Evolutionary conservation across 1,140 invertebrate genomes (phyloP).

Genomic region (Riptortus pedestris): DNA sequence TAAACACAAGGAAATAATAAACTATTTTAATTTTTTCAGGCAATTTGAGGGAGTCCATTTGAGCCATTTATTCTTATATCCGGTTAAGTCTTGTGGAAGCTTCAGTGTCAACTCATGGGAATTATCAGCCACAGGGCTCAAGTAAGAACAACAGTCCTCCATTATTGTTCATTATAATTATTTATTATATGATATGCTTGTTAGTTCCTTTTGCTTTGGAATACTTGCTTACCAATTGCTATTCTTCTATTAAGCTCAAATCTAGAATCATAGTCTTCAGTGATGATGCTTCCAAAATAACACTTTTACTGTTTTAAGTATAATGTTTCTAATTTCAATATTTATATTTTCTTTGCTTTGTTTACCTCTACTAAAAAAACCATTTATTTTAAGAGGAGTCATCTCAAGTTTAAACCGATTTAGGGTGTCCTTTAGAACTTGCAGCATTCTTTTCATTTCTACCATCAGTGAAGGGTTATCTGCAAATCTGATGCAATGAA

Average conservation of each 20-base stretch:
- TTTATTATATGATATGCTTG: not conserved
- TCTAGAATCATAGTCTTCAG: not conserved
- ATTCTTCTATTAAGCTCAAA: not conserved
- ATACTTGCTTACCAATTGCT: not conserved
- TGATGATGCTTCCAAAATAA: too few relatives aligned
- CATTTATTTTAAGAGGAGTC: not conserved
- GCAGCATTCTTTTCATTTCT: too few relatives aligned
- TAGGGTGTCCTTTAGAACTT: too few relatives aligned
- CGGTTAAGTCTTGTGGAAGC: constrained; percentile 85
- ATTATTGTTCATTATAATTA: not conserved
- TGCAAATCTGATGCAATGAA: too few relatives aligned
- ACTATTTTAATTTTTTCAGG: not conserved
- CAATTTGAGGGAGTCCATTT: not conserved
- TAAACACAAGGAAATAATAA: not conserved
- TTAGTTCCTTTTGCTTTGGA: not conserved
- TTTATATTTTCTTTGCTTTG: too few relatives aligned
- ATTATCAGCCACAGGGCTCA: constrained; percentile 51
- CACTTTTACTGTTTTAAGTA: too few relatives aligned
- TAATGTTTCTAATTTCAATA: too few relatives aligned
- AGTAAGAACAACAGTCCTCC: constrained; percentile 9
- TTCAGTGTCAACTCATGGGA: constrained; percentile 47
- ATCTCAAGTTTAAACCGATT: too few relatives aligned
- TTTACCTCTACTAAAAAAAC: not conserved
- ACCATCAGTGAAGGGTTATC: too few relatives aligned
- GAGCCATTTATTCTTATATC: constrained; percentile 68